phyloP scores from a whole-genome alignment of 2,113 vertebrate species.

The Clinocottus analis region DNA sequence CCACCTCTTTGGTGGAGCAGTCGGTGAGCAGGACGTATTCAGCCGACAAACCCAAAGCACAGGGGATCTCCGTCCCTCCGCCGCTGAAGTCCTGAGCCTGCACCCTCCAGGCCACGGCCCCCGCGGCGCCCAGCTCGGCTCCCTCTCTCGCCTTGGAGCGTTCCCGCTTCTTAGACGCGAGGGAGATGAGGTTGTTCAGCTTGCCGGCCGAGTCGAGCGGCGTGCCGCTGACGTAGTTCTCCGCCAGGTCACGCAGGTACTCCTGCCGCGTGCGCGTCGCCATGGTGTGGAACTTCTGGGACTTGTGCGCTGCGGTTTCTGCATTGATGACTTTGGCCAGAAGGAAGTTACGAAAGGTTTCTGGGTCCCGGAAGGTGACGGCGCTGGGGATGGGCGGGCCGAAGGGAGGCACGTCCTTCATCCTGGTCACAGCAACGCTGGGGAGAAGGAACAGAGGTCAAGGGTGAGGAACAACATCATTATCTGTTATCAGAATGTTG shows the following conservation, averaged over 20 bases:
- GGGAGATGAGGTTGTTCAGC: conserved; percentile 92
- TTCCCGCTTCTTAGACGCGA: conserved; percentile 93
- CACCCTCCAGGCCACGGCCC: conserved; percentile 89
- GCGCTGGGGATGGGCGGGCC: conserved; percentile 91
- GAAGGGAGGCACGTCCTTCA: conserved; percentile 95
- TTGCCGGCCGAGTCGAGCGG: conserved; percentile 89
- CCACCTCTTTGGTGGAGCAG: conserved; percentile 89
- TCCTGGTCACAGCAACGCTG: conserved; percentile 94
- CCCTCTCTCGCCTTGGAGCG: conserved; percentile 84
- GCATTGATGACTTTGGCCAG: conserved; percentile 95
- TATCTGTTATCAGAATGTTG: background rate
- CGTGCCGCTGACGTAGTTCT: conserved; percentile 90
- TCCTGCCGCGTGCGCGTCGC: conserved; percentile 93
- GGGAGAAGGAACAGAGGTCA: background rate
- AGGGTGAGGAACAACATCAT: background rate
- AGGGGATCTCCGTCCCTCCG: conserved; percentile 82
- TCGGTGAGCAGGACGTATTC: conserved; percentile 90
- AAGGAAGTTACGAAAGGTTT: conserved; percentile 91
- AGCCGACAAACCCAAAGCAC: conserved; percentile 87
- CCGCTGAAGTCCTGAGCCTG: conserved; percentile 87
- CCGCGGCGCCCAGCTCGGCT: conserved; percentile 86
- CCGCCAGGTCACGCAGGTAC: conserved; percentile 92
- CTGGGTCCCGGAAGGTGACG: conserved; percentile 87
- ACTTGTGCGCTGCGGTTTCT: conserved; percentile 93
- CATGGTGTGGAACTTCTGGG: conserved; percentile 95